These are phyloP conservation scores for Drosophila gunungcola DNA, from an alignment of 1,140 invertebrate species.

Conservation along the genomic window DNA sequence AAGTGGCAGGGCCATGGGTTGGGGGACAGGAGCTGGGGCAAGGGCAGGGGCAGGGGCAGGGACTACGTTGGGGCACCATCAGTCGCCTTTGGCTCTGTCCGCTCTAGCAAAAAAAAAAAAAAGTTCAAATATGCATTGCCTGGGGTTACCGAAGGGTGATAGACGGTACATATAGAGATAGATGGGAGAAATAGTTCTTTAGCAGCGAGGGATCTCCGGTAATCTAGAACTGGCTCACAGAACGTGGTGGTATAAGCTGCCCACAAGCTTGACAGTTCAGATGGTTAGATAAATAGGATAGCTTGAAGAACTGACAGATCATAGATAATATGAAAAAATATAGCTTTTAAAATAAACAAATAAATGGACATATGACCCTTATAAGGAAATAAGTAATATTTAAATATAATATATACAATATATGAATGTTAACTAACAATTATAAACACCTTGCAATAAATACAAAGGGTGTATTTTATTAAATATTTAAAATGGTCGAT, in stretches of 20 bases:
- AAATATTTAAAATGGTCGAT: no score
- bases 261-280: not conserved
- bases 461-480: no score
- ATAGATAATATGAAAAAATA: not conserved
- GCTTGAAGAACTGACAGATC: no score
- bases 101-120: conserved; percentile 14
- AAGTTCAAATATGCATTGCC: conserved; percentile 52
- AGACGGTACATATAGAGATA: not conserved
- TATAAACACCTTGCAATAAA: no score
- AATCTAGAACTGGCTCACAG: not conserved
- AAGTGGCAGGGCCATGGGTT: not conserved
- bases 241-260: no score
- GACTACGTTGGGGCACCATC: not conserved
- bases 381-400: no score
- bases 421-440: no score
- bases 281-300: not conserved
- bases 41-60: not conserved
- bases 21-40: not conserved
- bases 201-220: conserved; percentile 36
- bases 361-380: no score
- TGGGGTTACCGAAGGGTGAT: conserved; percentile 7
- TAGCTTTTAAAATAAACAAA: no score
- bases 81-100: conserved; percentile 31
- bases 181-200: conserved; percentile 21
- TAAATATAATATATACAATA: no score